Evolutionary conservation across 2,888 invertebrate genomes (phyloP), one percentile per base, ranked within the genome.

Genomic region (Auanema sp.): DNA sequence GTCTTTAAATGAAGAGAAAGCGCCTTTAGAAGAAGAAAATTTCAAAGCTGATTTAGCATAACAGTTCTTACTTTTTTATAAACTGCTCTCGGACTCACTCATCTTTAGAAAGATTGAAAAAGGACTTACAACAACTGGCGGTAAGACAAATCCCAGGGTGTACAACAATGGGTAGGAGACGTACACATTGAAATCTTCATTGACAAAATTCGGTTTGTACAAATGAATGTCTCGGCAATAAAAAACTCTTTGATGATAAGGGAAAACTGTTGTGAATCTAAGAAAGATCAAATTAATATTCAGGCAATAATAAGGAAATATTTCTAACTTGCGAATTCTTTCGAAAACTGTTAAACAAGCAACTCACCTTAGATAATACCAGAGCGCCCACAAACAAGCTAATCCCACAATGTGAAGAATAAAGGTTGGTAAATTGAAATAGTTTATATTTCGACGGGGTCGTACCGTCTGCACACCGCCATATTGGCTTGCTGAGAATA

Each of bases 281-380:
- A 60, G 79, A 68, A n/a, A 41, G 21, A n/a, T 14, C n/a, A 14
- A n/a, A 21, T 21, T 14, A 14, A 18, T 25, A 10, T 14, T 25
- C n/a, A n/a, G 41, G 10, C n/a, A 21, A 18, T 43, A 4, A 16
- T n/a, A 12, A 40, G 16, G 33, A 56, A 56, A 41, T n/a, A 14
- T 12, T 21, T 12, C 47, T 5, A 47, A 47, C 47, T 21, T 47
- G 47, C 47, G 47, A 21, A 47, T 5, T 21, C 6, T 5, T 18
- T 16, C 21, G 47, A 16, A 21, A 5, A 47, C 21, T 18, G 47
- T 47, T 21, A 18, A 47, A 47, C 21, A 18, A 18, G 16, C 16
- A 16, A 49, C 65, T 64, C 62, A 86, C 86, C 86, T 83, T 60
- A 86, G 76, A 71, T 85, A 85, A 70, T 85, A 85, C 78, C 85